Percentiles rank a stretch among this genome's conserved stretches.
Conservation (phyloP, 2,113 vertebrate species). For the Phocoena phocoena region DNA sequence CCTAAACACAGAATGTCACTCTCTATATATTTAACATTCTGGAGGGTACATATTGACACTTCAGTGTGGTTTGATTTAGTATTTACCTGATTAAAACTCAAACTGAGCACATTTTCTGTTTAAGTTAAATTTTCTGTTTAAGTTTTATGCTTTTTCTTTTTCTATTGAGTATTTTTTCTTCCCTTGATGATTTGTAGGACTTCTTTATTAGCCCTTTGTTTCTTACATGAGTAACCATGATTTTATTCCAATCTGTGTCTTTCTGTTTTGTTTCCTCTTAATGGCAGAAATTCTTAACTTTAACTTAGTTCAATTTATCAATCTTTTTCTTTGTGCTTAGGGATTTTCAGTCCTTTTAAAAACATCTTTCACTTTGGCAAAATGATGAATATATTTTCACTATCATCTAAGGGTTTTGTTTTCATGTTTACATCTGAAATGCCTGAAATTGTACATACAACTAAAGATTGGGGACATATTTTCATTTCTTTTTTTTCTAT, state of each 20-base stretch:
- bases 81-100: neutral
- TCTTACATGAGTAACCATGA: neutral
- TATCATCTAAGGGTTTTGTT: neutral
- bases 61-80: neutral
- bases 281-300: neutral
- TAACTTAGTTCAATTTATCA: neutral
- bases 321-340: neutral
- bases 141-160: neutral
- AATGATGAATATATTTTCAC: neutral
- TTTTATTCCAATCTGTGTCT: neutral
- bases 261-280: neutral
- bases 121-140: neutral
- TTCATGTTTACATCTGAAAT: neutral
- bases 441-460: neutral
- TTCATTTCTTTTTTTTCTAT: neutral
- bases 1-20: neutral
- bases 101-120: neutral
- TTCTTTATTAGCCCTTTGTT: neutral
- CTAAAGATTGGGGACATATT: neutral
- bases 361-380: neutral
- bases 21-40: neutral
- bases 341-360: neutral
- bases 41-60: neutral
- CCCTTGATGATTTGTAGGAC: neutral
- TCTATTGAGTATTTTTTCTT: neutral